Base-by-base conservation (phyloP, 1,140 invertebrate species). In the Chironomus striatipennis region DNA sequence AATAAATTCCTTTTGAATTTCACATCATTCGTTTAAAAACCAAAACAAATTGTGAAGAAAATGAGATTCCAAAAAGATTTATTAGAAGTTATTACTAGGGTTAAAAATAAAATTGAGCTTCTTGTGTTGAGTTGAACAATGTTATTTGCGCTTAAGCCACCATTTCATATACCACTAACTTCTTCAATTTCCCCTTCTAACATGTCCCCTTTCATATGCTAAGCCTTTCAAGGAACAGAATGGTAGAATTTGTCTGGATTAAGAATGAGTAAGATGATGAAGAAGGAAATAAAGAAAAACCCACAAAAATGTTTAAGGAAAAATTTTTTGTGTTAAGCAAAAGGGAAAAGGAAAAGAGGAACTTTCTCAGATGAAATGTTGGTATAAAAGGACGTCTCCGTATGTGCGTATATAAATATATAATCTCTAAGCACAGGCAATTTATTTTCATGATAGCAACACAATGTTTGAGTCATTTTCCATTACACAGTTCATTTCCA, bases 401-500 rank as follows among this genome's bases (percentile, higher is more conserved):
- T 70, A 9, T 20, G 18, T 70, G 17, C 18, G 17, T 8, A 7
- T 18, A 70, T 70, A 18, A 70, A 20, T 21, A 18, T 18, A 70
- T 20, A 70, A 70, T 70, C 17, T 70, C 65, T 70, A 20, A 70
- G 20, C 20, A 21, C 65, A 21, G 65, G 17, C 65, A 70, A 70
- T 70, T 70, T 70, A 70, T 21, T 70, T 70, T 70, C 20, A 70
- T 70, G 65, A 70, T 70, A 21, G 65, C 65, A 20, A 21, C 17
- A 70, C 65, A 70, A 70, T 20, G 65, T 21, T 57, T 57, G 47
- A 57, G 47, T 70, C 65, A 70, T 70, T 20, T 21, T 70, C 17
- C 20, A 70, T 70, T 70, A 70, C 20, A 70, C 65, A 70, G 65
- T 70, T 70, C 65, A 70, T 70, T 70, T 70, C 65, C 17, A 21